These are phyloP conservation scores for Drosophila sturtevanti DNA, from an alignment of 1,140 invertebrate species.

Conservation along the genomic window DNA sequence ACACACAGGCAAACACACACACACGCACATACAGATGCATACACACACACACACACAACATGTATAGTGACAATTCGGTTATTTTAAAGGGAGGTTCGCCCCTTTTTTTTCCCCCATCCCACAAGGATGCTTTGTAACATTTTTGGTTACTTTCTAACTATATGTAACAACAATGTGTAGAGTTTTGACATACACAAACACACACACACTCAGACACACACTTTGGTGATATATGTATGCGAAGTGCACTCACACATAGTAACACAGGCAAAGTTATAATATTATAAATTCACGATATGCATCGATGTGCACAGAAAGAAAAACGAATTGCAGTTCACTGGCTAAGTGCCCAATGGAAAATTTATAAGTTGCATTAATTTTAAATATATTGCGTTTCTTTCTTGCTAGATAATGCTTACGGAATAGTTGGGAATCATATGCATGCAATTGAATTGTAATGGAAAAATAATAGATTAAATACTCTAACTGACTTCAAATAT, in stretches of 20 bases:
- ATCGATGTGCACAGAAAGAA: conserved; percentile 45
- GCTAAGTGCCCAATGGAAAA: conserved; percentile 49
- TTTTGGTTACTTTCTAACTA: conserved; percentile 58
- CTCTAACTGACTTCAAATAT: not conserved
- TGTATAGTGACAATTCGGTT: conserved; percentile 55
- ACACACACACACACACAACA: conserved; percentile 19
- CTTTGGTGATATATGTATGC: conserved; percentile 14
- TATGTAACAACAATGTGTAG: conserved; percentile 26
- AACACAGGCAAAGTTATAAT: not conserved
- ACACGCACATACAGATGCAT: conserved; percentile 18
- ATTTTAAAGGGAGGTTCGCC: conserved; percentile 19
- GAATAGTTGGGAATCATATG: too few relatives aligned
- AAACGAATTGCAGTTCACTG: conserved; percentile 11
- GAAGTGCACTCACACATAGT: conserved; percentile 25
- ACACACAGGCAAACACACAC: conserved; percentile 1
- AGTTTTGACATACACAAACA: conserved; percentile 17
- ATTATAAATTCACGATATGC: conserved; percentile 46
- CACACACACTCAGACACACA: conserved; percentile 23
- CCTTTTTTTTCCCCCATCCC: not conserved
- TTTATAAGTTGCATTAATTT: conserved; percentile 45
- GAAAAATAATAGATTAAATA: not conserved
- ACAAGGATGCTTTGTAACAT: conserved; percentile 36
- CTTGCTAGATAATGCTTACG: not conserved
- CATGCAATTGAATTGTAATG: not conserved
- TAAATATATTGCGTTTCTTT: conserved; percentile 6